Percentiles rank a stretch among this genome's conserved stretches.
Conservation (phyloP, 2,113 vertebrate genomes). For the Perca fluviatilis region DNA sequence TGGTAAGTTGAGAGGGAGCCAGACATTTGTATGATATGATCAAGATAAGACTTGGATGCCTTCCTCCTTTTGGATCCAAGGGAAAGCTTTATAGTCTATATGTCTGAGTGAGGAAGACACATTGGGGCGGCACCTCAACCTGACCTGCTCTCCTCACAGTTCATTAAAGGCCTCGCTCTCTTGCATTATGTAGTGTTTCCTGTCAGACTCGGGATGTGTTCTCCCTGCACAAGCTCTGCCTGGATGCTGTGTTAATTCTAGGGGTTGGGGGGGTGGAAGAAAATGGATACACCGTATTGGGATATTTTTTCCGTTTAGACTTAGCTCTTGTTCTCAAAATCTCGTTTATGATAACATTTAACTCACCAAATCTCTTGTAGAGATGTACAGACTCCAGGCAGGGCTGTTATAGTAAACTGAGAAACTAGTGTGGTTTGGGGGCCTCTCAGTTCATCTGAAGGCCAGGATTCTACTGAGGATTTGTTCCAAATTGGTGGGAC, state of each 20-base stretch:
- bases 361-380: too few species aligned
- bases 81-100: conserved; percentile 2
- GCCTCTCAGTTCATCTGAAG: too few species aligned
- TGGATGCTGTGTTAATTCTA: not conserved
- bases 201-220: conserved; percentile 19
- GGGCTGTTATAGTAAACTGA: too few species aligned
- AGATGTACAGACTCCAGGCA: too few species aligned
- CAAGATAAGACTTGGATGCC: conserved; percentile 38
- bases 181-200: not conserved
- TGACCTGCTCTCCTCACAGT: conserved; percentile 30
- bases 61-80: not conserved
- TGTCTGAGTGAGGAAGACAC: not conserved
- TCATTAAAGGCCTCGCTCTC: conserved; percentile 40
- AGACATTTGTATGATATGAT: conserved; percentile 38
- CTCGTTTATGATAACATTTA: too few species aligned
- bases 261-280: too few species aligned
- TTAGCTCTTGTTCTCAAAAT: too few species aligned
- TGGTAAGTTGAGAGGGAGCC: not conserved
- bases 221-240: conserved; percentile 27
- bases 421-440: too few species aligned
- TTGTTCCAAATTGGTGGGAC: too few species aligned
- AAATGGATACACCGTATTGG: too few species aligned
- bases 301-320: too few species aligned
- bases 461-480: too few species aligned
- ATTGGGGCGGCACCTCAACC: conserved; percentile 2